Evolutionary conservation across 2,888 invertebrate species (phyloP), one percentile per base, ranked within the genome.

Genomic region (Caenorhabditis plicata): DNA sequence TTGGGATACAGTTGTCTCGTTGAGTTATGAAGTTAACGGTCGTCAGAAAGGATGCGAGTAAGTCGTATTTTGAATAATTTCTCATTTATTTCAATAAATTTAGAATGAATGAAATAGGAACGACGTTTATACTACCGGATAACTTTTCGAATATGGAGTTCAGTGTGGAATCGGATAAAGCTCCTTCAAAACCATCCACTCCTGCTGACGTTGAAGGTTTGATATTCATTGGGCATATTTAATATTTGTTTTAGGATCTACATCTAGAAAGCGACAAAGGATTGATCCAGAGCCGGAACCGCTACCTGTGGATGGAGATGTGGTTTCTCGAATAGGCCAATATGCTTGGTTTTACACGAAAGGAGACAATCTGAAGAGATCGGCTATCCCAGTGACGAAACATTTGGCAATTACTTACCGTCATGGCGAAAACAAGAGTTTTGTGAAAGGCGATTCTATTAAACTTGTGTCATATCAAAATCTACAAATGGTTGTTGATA

Each of bases 311-410:
- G 44, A 52, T 55, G 42, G 43, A 50, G 48, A 55, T 41, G 17
- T 55, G 1, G 26, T 49, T 7, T 49, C 48, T 54, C 48, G 35
- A 42, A 54, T 54, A 43, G 36, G 48, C 48, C 33, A 48, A 43
- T 54, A 48, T 20, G 41, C 54, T 35, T 54, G 54, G 54, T 54
- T 54, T 42, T 54, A 54, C 23, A 49, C 54, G 41, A 54, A 54
- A 54, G 49, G 15, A 42, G 49, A 55, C 55, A 50, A 49, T 43
- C 11, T 50, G 22, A 55, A 55, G 29, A 15, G 55, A 55, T 49
- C 48, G 4, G 55, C 55, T 43, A 55, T 55, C 19, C 55, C 55
- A 1, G 43, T 55, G 17, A 55, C 55, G 1, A 3, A n/a, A 55
- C n/a, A 43, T 55, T 27, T 55, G 15, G 54, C 54, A 5, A 42